Base-by-base conservation (phyloP, 2,113 vertebrate genomes). In the Oryzias curvinotus region DNA sequence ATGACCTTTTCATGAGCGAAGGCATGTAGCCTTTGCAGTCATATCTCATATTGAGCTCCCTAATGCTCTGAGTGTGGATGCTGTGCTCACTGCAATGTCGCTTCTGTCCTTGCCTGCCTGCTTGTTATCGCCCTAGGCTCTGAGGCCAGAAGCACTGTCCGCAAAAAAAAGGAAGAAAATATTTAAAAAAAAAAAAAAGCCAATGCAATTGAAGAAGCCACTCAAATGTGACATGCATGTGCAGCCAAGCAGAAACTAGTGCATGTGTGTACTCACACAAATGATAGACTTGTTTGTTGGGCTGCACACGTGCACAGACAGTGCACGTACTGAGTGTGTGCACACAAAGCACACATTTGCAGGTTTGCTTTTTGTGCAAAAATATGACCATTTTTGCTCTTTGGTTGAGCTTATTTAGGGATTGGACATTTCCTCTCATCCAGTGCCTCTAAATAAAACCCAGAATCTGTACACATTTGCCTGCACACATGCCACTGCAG, bases 131-230 rank as follows among this genome's bases (percentile, higher is more conserved):
- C 91, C 90, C 64, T 41, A 18, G 86, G 90, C 81, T 56, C 53
- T 54, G 78, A 75, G 79, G 83, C 87, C 88, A 81, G 81, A 68
- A 88, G 89, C 81, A 72, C 78, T 91, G 89, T 91, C 90, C 89
- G 83, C 86, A 71, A 82, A 86, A 75, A 75, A 67, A 73, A 74
- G 70, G 70, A 48, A 25, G 2, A 41, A 26, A 21, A 36, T 52
- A 65, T 61, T 59, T n/a, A n/a, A n/a, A n/a, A 63, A 13, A 42
- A 55, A 64, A 46, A 62, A 46, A 60, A 7, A 42, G 71, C 14
- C 71, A 76, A 80, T 88, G 88, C 89, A 90, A 89, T 87, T 90
- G 88, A 92, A 91, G 90, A 90, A 88, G 89, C 87, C 77, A 81
- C 82, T 87, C 78, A 86, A 85, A 91, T 84, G 84, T 85, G 85